A percentile compares a stretch with the other conserved stretches of the same genome.
These are phyloP conservation scores for Porites lobata DNA, from an alignment of 92 coral and sea anemone genomes.

Conservation along the genomic window DNA sequence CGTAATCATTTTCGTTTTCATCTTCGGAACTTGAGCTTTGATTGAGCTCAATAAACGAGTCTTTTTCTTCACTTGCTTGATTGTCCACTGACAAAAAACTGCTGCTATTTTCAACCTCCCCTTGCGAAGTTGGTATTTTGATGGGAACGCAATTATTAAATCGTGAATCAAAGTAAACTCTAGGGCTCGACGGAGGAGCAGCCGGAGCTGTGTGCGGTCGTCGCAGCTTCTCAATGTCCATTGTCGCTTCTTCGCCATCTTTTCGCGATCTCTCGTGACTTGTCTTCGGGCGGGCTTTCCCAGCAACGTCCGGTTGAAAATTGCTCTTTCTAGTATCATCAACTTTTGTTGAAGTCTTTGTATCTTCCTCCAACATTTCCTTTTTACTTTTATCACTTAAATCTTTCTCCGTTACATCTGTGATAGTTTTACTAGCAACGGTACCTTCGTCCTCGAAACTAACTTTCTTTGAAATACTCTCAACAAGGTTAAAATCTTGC, in stretches of 20 bases:
- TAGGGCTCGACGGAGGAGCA: constrained; percentile 58
- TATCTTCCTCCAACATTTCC: background rate
- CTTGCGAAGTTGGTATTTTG: constrained; percentile 72
- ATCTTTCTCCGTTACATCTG: background rate
- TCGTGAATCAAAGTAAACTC: background rate
- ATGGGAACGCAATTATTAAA: constrained; percentile 24
- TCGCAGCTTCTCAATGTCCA: background rate
- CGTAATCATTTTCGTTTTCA: background rate
- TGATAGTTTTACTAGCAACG: background rate
- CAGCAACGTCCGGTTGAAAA: background rate
- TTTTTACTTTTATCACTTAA: background rate
- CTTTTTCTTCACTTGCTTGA: background rate
- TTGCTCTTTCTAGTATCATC: background rate
- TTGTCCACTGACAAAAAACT: background rate
- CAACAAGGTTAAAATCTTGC: background rate
- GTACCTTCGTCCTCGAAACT: constrained; percentile 71
- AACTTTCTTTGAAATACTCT: constrained; percentile 59
- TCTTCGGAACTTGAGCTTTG: constrained; percentile 9
- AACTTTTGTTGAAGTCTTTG: background rate
- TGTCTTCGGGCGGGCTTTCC: constrained; percentile 31
- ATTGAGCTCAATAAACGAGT: background rate
- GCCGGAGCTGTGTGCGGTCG: constrained; percentile 86
- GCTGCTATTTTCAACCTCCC: constrained; percentile 23
- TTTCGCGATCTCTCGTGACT: constrained; percentile 16
- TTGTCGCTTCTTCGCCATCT: constrained; percentile 23